Evolutionary conservation across 2,113 vertebrate genomes (phyloP).

Genomic region (Ginglymostoma cirratum): DNA sequence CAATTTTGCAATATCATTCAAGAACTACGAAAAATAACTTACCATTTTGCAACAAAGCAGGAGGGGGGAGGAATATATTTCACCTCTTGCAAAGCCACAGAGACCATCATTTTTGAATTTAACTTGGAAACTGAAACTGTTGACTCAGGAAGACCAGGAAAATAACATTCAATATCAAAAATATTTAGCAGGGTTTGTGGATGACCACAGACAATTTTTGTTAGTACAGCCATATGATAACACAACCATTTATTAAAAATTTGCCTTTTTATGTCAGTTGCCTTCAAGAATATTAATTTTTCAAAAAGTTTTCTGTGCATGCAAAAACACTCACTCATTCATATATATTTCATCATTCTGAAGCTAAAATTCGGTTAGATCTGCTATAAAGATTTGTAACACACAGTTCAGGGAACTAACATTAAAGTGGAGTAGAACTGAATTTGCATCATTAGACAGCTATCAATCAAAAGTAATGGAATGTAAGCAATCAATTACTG

Average conservation of each 20-base stretch:
- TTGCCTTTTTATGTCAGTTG: neutral
- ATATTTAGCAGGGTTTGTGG: neutral
- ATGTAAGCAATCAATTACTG: neutral
- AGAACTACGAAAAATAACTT: neutral
- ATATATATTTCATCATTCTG: neutral
- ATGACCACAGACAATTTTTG: neutral
- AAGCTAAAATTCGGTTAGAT: neutral
- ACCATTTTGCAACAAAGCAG: neutral
- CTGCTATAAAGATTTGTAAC: neutral
- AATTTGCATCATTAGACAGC: neutral
- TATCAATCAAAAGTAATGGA: neutral
- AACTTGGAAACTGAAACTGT: neutral
- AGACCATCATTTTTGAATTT: neutral
- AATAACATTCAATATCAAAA: slow-evolving; percentile 32
- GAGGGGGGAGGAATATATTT: neutral
- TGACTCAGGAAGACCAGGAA: neutral
- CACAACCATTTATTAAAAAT: slow-evolving; percentile 5
- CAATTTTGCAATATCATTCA: neutral
- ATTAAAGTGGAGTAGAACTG: neutral
- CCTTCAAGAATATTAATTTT: neutral
- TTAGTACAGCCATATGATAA: neutral
- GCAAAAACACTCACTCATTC: neutral
- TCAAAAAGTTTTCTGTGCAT: slow-evolving; percentile 23
- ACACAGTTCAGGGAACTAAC: neutral
- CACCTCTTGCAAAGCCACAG: neutral